Conservation (phyloP, 2,888 invertebrate genomes). For the Apotomis turbidana region DNA sequence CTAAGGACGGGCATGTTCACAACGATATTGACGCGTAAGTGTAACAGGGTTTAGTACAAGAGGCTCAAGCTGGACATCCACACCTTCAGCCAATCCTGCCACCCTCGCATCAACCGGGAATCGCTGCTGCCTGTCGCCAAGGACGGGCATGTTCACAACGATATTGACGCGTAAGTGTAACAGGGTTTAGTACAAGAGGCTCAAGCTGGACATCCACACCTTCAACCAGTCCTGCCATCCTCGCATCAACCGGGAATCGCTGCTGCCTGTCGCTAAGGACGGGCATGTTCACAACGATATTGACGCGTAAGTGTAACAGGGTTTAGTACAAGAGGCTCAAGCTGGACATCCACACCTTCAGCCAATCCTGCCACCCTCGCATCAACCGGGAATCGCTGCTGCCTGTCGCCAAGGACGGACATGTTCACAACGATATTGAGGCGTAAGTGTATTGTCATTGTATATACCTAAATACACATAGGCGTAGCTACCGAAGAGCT, state of each 20-base stretch:
- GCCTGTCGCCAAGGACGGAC: conserved; percentile 91
- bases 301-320: conserved; percentile 86
- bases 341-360: conserved; percentile 83
- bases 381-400: conserved; percentile 97
- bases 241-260: conserved; percentile 96
- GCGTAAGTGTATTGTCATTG: conserved; percentile 78
- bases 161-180: conserved; percentile 89
- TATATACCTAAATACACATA: too few species aligned
- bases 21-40: conserved; percentile 91
- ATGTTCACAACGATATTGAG: conserved; percentile 90
- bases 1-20: conserved; percentile 88
- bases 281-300: conserved; percentile 89
- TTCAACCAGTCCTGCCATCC: conserved; percentile 99
- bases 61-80: conserved; percentile 54
- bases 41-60: too few species aligned
- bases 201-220: conserved; percentile 54
- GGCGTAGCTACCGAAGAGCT: too few species aligned
- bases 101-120: conserved; percentile 97
- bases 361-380: conserved; percentile 98
- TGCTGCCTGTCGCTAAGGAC: conserved; percentile 93
- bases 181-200: too few species aligned
- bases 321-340: conserved; percentile 54
- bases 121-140: conserved; percentile 95
- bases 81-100: conserved; percentile 97
- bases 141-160: conserved; percentile 87